These are phyloP conservation scores for Drosophila bocqueti DNA, from an alignment of 1,140 invertebrate genomes.

Conservation along the genomic window DNA sequence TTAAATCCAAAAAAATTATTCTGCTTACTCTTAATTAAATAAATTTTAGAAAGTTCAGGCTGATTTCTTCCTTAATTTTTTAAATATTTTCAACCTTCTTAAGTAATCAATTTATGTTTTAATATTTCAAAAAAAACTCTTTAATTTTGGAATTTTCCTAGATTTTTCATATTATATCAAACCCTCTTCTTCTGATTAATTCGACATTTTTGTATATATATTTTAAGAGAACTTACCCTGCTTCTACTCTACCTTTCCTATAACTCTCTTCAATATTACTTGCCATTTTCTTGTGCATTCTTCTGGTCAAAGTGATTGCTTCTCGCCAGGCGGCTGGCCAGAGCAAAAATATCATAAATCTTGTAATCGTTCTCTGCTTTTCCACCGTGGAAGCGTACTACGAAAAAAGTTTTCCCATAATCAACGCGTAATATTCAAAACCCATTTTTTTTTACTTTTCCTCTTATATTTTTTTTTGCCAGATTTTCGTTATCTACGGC, in stretches of 20 bases:
- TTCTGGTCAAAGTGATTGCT: conserved; percentile 37
- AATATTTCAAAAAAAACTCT: no score
- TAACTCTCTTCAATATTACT: neutral
- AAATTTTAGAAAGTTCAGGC: no score
- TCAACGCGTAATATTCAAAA: conserved; percentile 48
- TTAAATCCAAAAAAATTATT: no score
- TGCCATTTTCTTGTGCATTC: neutral
- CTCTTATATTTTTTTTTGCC: neutral
- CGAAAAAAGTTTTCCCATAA: conserved; percentile 25
- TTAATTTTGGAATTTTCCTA: neutral
- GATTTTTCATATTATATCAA: neutral
- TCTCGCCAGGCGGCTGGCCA: conserved; percentile 1
- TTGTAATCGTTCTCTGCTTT: conserved; percentile 37
- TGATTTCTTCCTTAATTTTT: no score
- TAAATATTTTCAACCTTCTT: no score
- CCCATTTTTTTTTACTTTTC: conserved; percentile 5
- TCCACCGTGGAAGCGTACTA: conserved; percentile 5
- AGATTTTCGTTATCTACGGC: conserved; percentile 27
- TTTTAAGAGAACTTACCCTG: neutral
- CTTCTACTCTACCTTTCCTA: neutral
- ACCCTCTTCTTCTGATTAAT: neutral
- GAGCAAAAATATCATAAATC: conserved; percentile 26
- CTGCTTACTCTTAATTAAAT: no score
- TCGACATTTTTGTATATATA: neutral
- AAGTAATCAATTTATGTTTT: no score